Percentiles rank a stretch among this genome's conserved stretches.
These are phyloP conservation scores for Anarsia innoxiella DNA, from an alignment of 2,888 invertebrate species.

Conservation along the genomic window DNA sequence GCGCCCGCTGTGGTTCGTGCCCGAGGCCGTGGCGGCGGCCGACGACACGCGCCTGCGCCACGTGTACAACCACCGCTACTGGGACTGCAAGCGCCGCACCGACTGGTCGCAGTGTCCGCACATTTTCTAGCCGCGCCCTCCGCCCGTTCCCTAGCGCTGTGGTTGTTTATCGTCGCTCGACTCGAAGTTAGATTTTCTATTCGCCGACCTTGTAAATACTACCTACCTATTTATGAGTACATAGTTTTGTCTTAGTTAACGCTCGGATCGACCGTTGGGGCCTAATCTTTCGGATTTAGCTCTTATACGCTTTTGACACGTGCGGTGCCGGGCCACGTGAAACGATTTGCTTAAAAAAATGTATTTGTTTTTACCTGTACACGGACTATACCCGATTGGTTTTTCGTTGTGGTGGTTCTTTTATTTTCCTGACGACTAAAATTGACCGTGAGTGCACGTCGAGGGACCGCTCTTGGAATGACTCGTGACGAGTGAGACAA, in stretches of 20 bases:
- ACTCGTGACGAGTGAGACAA: slow-evolving; percentile 15
- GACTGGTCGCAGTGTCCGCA: slow-evolving; percentile 95
- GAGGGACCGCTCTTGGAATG: too few species aligned
- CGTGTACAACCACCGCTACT: slow-evolving; percentile 91
- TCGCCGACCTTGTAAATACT: slow-evolving; percentile 28
- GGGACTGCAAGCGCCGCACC: slow-evolving; percentile 90
- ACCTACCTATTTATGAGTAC: too few species aligned
- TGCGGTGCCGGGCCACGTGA: too few species aligned
- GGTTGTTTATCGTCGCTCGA: slow-evolving; percentile 25
- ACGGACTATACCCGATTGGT: too few species aligned
- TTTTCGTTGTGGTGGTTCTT: too few species aligned
- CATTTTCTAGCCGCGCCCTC: slow-evolving; percentile 80
- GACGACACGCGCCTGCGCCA: slow-evolving; percentile 78
- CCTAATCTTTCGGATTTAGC: slow-evolving; percentile 22
- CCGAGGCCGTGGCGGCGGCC: slow-evolving; percentile 80
- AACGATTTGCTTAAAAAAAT: slow-evolving; percentile 5
- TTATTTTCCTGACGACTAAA: too few species aligned
- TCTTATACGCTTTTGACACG: slow-evolving; percentile 11
- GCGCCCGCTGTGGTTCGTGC: slow-evolving; percentile 92
- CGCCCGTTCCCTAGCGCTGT: slow-evolving; percentile 11
- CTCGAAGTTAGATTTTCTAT: slow-evolving; percentile 12
- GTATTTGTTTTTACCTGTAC: too few species aligned
- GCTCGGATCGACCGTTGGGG: slow-evolving; percentile 25
- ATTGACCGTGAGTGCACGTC: too few species aligned
- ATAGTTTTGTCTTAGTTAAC: too few species aligned